A percentile compares a stretch with the other conserved stretches of the same genome.
Evolutionary conservation across 2,113 vertebrate genomes (phyloP).

Genomic region (Morone saxatilis): DNA sequence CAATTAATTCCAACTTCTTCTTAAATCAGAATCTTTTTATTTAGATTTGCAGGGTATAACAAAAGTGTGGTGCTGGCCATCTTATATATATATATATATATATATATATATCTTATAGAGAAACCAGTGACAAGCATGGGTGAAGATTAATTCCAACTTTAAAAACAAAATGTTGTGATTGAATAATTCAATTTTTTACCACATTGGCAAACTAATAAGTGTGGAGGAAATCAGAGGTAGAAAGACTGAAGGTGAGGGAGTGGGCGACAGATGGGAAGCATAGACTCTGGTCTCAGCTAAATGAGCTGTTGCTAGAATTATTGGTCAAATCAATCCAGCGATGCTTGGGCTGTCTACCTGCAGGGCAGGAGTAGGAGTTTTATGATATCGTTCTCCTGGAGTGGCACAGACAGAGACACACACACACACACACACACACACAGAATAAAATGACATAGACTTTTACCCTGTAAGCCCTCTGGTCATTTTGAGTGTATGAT

Average conservation of each 20-base stretch:
- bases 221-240: slow-evolving; percentile 20
- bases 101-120: too few relatives aligned
- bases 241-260: slow-evolving; percentile 29
- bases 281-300: slow-evolving; percentile 38
- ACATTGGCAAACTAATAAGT: slow-evolving; percentile 6
- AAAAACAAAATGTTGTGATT: neutral
- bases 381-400: slow-evolving; percentile 38
- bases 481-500: neutral
- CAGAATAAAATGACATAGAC: neutral
- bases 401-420: neutral
- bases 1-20: neutral
- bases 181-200: neutral
- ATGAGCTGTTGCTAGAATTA: slow-evolving; percentile 66
- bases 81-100: too few relatives aligned
- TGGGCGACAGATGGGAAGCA: slow-evolving; percentile 40
- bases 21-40: too few relatives aligned
- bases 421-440: neutral
- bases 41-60: too few relatives aligned
- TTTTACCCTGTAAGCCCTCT: slow-evolving; percentile 9
- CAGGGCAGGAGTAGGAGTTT: slow-evolving; percentile 48
- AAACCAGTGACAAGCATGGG: too few relatives aligned
- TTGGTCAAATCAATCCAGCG: slow-evolving; percentile 65
- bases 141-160: too few relatives aligned
- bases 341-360: slow-evolving; percentile 42
- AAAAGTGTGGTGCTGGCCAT: too few relatives aligned